phyloP scores from a whole-genome alignment of 2,113 vertebrate genomes.

The Thermophis baileyi region DNA sequence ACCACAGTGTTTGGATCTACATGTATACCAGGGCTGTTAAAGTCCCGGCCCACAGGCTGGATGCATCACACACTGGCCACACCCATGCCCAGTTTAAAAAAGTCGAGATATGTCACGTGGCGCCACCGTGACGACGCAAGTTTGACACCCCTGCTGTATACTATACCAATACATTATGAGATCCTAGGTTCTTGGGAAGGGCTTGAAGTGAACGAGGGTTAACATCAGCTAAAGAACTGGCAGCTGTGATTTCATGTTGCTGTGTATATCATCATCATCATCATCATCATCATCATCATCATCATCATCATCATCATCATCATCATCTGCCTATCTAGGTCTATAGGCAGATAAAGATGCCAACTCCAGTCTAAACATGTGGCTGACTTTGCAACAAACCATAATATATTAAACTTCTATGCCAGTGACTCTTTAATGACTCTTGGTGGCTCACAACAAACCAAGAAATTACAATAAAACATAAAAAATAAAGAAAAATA shows the following conservation, averaged over 20 bases:
- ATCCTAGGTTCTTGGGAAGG: too few species aligned
- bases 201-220: not conserved
- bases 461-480: not conserved
- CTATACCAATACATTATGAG: not conserved
- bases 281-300: too few species aligned
- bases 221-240: not conserved
- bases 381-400: not conserved
- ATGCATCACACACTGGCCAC: too few species aligned
- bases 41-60: too few species aligned
- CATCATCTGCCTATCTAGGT: not conserved
- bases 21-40: not conserved
- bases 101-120: too few species aligned
- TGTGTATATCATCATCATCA: not conserved
- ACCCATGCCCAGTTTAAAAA: too few species aligned
- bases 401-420: not conserved
- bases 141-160: too few species aligned
- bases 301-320: too few species aligned
- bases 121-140: fast-evolving
- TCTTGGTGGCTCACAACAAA: not conserved
- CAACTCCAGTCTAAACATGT: not conserved
- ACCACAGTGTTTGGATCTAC: not conserved
- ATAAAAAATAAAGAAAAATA: not conserved
- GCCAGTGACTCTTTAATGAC: not conserved
- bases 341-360: not conserved
- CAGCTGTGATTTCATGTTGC: not conserved